Percentiles rank a stretch among this genome's conserved stretches.
These are phyloP conservation scores for Carposina sasakii DNA, from an alignment of 1,140 invertebrate genomes.

Conservation along the genomic window DNA sequence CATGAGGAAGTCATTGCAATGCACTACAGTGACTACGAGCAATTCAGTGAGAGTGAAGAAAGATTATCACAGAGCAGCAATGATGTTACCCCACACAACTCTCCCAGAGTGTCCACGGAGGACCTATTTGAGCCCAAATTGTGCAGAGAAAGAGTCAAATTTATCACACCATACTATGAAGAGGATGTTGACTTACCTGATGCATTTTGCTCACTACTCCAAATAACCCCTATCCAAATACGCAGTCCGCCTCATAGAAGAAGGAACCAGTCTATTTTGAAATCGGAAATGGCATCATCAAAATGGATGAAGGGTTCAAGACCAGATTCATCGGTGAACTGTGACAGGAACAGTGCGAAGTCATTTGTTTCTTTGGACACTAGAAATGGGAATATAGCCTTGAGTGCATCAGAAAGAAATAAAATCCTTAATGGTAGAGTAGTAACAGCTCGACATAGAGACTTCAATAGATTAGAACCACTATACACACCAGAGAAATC, in stretches of 20 bases:
- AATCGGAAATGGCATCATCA: slow-evolving; percentile 68
- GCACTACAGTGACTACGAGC: slow-evolving; percentile 64
- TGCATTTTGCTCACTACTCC: slow-evolving; percentile 52
- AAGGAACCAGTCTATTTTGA: slow-evolving; percentile 52
- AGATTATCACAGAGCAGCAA: slow-evolving; percentile 55
- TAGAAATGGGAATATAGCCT: slow-evolving; percentile 33
- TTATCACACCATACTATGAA: slow-evolving; percentile 32
- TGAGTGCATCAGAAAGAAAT: slow-evolving; percentile 40
- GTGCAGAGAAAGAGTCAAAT: slow-evolving; percentile 40
- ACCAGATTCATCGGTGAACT: slow-evolving; percentile 53
- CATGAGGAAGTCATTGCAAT: slow-evolving; percentile 66
- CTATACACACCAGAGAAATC: slow-evolving; percentile 44
- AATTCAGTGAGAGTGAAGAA: slow-evolving; percentile 59
- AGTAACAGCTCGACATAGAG: slow-evolving; percentile 50
- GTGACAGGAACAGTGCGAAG: slow-evolving; percentile 60
- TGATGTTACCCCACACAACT: slow-evolving; percentile 60
- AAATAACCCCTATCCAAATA: slow-evolving; percentile 58
- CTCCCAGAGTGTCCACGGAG: slow-evolving; percentile 40
- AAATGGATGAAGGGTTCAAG: slow-evolving; percentile 57
- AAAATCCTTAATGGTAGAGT: slow-evolving; percentile 42
- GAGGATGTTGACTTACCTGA: slow-evolving; percentile 40
- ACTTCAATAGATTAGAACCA: slow-evolving; percentile 45
- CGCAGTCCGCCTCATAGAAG: slow-evolving; percentile 48
- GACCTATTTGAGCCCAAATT: slow-evolving; percentile 39
- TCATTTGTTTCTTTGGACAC: slow-evolving; percentile 59